Evolutionary conservation across 2,888 invertebrate genomes (phyloP).

Genomic region (Zonitis immaculata): DNA sequence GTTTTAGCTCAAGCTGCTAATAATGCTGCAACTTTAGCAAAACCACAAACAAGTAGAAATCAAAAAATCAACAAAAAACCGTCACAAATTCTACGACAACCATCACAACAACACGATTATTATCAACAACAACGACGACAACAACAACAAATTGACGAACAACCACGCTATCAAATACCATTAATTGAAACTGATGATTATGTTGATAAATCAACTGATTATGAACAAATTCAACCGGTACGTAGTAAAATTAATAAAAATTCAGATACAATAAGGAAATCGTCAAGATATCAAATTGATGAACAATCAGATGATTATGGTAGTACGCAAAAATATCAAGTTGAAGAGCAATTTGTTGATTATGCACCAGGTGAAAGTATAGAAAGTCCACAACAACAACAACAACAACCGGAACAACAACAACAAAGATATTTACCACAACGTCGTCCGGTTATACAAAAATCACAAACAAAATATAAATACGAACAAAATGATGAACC

Average conservation of each 20-base stretch:
- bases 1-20: constrained; percentile 9
- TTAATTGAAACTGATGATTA: neutral
- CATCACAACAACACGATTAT: constrained; percentile 10
- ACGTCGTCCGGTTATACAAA: constrained; percentile 2
- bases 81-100: neutral
- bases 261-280: constrained; percentile 6
- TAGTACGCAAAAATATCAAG: constrained; percentile 10
- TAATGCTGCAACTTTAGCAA: constrained; percentile 6
- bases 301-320: constrained; percentile 10
- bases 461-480: constrained; percentile 5
- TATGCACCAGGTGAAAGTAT: constrained; percentile 1
- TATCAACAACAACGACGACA: constrained; percentile 9
- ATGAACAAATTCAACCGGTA: neutral
- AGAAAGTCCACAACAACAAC: neutral
- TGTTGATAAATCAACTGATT: neutral
- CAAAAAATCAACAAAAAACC: constrained; percentile 4
- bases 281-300: constrained; percentile 10
- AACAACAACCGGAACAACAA: neutral
- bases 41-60: constrained; percentile 8
- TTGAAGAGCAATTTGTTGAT: constrained; percentile 7
- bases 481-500: constrained; percentile 5
- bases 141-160: constrained; percentile 10
- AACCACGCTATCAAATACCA: constrained; percentile 6
- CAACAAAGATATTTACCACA: neutral
- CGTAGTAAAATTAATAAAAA: neutral